A percentile compares a stretch with the other conserved stretches of the same genome.
Conservation (phyloP, 1,140 invertebrate genomes). For the Drosophila tsacasi region DNA sequence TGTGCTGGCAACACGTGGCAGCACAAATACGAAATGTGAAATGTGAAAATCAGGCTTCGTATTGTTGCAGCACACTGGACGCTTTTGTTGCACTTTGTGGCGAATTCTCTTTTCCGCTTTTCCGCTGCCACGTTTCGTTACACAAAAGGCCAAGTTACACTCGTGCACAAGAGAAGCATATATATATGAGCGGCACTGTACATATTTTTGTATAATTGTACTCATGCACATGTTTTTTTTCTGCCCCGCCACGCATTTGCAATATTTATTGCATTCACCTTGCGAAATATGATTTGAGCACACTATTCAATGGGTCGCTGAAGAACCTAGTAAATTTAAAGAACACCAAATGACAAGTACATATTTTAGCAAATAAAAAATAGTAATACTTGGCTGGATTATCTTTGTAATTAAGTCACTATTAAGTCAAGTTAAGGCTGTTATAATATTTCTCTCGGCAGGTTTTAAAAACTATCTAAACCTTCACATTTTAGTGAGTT, state of each 20-base stretch:
- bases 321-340: neutral
- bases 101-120: slow-evolving; percentile 45
- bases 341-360: neutral
- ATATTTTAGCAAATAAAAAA: neutral
- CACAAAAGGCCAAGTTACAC: slow-evolving; percentile 49
- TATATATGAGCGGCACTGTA: neutral
- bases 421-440: neutral
- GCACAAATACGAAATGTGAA: slow-evolving; percentile 50
- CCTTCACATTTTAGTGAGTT: too few species aligned
- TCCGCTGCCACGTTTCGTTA: slow-evolving; percentile 52
- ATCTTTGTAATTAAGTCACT: neutral
- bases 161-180: slow-evolving; percentile 14
- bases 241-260: slow-evolving; percentile 47
- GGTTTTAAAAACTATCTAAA: neutral
- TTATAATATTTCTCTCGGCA: neutral
- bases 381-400: neutral
- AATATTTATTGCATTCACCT: slow-evolving; percentile 57
- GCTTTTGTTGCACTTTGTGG: slow-evolving; percentile 40
- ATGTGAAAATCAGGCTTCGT: slow-evolving; percentile 24
- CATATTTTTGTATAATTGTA: slow-evolving; percentile 7
- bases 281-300: slow-evolving; percentile 43
- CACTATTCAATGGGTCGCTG: slow-evolving; percentile 15
- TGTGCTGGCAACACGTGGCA: slow-evolving; percentile 74
- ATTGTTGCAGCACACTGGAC: slow-evolving; percentile 52
- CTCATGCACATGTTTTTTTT: slow-evolving; percentile 19